Conservation (phyloP, 2,113 vertebrate genomes). For the Chaetorhynchus papuensis region DNA sequence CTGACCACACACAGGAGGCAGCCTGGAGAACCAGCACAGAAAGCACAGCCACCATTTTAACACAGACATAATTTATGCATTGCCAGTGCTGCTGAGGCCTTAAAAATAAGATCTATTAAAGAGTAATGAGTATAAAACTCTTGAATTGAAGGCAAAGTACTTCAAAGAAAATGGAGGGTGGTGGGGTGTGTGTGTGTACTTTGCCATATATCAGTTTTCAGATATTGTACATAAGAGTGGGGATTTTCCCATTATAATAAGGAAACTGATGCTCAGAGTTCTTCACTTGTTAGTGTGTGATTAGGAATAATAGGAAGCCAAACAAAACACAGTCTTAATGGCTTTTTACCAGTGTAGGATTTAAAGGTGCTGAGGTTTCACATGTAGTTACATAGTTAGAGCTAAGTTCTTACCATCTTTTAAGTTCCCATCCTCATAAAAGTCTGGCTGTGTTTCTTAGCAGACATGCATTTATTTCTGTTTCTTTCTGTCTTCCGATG, state of each 20-base stretch:
- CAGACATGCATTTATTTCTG: not conserved
- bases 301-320: not conserved
- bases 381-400: not conserved
- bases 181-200: not conserved
- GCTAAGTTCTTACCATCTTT: not conserved
- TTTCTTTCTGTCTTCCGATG: not conserved
- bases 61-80: not conserved
- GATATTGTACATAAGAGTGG: not conserved
- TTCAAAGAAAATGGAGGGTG: not conserved
- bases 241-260: not conserved
- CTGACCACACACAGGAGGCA: not conserved
- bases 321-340: not conserved
- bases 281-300: not conserved
- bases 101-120: not conserved
- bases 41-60: not conserved
- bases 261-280: not conserved
- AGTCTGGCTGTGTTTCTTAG: slow-evolving; percentile 15
- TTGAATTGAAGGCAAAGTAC: not conserved
- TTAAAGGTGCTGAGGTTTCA: not conserved
- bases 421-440: not conserved
- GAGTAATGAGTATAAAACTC: not conserved
- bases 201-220: not conserved
- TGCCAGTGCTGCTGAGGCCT: not conserved
- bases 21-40: not conserved
- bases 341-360: not conserved